Base-by-base conservation (phyloP, 2,888 invertebrate genomes). In the Sesia apiformis region DNA sequence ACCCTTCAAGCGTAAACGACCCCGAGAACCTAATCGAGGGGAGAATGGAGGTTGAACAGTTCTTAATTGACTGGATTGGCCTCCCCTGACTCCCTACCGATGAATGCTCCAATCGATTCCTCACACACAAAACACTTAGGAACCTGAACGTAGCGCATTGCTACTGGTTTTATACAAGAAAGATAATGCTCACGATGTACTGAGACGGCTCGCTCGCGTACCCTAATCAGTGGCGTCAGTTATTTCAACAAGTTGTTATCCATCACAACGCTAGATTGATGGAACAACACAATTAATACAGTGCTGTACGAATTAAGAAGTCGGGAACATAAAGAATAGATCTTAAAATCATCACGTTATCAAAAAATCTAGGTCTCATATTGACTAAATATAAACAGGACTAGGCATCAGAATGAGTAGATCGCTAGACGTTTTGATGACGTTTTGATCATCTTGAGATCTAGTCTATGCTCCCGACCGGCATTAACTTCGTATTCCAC, bases 1-100 rank as follows among this genome's bases (percentile, higher is more conserved):
- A 97, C 75, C 96, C 97, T 40, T 83, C 92, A 4, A 84, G 91
- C 4, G 83, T 90, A 0, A 74, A 84, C 0, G 97, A 98, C 81
- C 82, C 91, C 4, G 92, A 92, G 0, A 91, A 93, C 55, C 83
- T 97, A 57, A 90, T 85, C 42, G 87, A 88, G 51, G 96, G 97
- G 0, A 91, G 97, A 55, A 76, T 90, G 40, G 80, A 92, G 72
- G 92, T 96, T 63, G 83, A 85, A 41, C 68, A 87, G 55, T 82
- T 91, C 39, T 91, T 95, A 53, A 85, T 78, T 4, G 66, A 85
- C 5, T 95, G 94, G 94, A 60, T 78, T 41, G 56, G 56, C 40
- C 58, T 60, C n/a, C 65, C 65, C 42, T 63, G 58, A 61, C 60
- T 62, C 5, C 3, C 59, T 52, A 57, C 53, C 52, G 23, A 38